Evolutionary conservation across 2,797 vertebrate species (phyloP).

Genomic region (Gambelia wislizenii): DNA sequence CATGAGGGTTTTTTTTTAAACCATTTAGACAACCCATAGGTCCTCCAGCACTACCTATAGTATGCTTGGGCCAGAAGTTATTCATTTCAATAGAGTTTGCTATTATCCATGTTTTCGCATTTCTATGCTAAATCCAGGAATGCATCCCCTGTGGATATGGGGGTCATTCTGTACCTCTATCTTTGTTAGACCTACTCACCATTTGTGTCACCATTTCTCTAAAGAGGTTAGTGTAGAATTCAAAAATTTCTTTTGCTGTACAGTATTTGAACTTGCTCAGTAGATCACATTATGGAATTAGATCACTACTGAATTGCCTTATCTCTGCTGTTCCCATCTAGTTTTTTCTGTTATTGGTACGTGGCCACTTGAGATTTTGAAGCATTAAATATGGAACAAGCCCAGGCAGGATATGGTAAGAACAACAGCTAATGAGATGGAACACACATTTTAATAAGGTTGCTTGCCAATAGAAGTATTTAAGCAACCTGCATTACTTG

Average conservation of each 20-base stretch:
- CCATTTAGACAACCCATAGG: no score
- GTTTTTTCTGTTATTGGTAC: constrained; percentile 19
- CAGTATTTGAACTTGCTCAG: neutral
- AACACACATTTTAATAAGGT: constrained; percentile 7
- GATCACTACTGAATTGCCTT: neutral
- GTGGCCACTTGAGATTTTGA: constrained; percentile 24
- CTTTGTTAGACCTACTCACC: neutral
- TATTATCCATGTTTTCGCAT: no score
- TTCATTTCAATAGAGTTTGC: no score
- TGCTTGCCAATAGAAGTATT: neutral
- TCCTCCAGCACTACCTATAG: no score
- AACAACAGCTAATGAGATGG: neutral
- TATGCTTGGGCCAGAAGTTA: no score
- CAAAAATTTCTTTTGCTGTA: neutral
- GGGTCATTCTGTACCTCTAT: no score
- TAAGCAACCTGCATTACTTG: constrained; percentile 6
- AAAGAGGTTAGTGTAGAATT: neutral
- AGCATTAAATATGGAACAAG: constrained; percentile 32
- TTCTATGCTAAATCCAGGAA: no score
- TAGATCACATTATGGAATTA: neutral
- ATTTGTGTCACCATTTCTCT: neutral
- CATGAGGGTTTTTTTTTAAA: no score
- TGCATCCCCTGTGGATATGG: no score
- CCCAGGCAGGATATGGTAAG: constrained; percentile 1
- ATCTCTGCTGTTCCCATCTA: constrained; percentile 15